A percentile compares a stretch with the other conserved stretches of the same genome.
phyloP scores from a whole-genome alignment of 2,797 vertebrate genomes.

The Oryzias dopingdopingensis region DNA sequence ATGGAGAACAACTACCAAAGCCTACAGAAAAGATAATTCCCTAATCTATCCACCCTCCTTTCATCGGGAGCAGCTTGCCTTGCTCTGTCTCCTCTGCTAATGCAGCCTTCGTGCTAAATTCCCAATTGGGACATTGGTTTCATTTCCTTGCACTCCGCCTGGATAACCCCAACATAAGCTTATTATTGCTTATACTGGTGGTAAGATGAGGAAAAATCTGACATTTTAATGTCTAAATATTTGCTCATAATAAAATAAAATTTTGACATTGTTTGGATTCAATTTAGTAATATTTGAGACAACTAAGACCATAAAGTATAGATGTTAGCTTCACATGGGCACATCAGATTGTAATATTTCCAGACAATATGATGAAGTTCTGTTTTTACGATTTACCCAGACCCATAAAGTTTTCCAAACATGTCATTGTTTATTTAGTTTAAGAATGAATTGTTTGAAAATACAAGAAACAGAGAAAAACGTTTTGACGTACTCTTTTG shows the following conservation, averaged over 20 bases:
- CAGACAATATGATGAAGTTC: no score
- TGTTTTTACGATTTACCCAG: no score
- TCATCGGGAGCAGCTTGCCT: constrained; percentile 43
- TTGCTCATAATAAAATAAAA: constrained; percentile 25
- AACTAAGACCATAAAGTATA: no score
- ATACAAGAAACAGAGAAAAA: no score
- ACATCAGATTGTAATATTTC: no score
- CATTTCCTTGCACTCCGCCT: constrained; percentile 28
- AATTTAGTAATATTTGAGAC: constrained; percentile 39
- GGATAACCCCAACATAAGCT: constrained; percentile 8
- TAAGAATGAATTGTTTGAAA: no score
- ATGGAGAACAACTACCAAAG: constrained; percentile 50
- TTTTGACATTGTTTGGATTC: constrained; percentile 39
- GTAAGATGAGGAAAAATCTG: constrained; percentile 6
- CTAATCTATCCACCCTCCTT: constrained; percentile 53
- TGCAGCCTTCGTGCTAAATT: constrained; percentile 40
- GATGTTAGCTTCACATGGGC: no score
- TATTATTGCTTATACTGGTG: constrained; percentile 23
- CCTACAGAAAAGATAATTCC: constrained; percentile 41
- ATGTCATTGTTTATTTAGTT: no score
- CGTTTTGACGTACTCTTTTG: no score
- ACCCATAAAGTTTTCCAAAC: no score
- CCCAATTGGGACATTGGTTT: constrained; percentile 44
- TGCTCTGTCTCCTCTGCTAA: constrained; percentile 49
- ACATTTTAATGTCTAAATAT: constrained; percentile 15